Percentiles rank a stretch among this genome's conserved stretches.
Evolutionary conservation across 2,113 vertebrate genomes (phyloP).

Genomic region (Muntiacus muntjak): DNA sequence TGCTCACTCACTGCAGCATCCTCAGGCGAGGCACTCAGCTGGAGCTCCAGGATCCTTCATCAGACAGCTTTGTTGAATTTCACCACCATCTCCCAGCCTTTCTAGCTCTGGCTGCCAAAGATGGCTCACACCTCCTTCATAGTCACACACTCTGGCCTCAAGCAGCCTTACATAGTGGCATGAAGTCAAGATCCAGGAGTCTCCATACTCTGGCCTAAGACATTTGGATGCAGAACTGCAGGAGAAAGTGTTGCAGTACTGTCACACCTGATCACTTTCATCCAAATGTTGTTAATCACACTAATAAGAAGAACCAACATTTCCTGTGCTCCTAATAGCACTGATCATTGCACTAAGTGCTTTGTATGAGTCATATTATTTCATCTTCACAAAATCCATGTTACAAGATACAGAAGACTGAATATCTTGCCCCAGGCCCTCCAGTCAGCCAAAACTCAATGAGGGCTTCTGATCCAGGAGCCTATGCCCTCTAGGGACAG

Average conservation of each 20-base stretch:
- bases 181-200: not conserved
- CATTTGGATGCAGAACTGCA: not conserved
- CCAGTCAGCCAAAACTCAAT: not conserved
- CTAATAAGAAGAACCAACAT: not conserved
- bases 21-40: not conserved
- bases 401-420: not conserved
- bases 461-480: not conserved
- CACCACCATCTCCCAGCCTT: not conserved
- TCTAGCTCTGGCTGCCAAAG: not conserved
- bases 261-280: not conserved
- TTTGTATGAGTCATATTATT: not conserved
- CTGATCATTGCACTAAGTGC: not conserved
- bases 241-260: not conserved
- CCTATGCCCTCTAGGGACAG: no score
- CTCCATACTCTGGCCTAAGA: not conserved
- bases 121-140: not conserved
- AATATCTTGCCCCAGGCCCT: not conserved
- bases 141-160: not conserved
- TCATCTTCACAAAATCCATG: not conserved
- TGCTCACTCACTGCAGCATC: not conserved
- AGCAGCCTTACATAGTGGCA: accelerated
- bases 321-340: not conserved
- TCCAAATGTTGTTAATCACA: not conserved
- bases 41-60: not conserved
- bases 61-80: not conserved